Base-by-base conservation (phyloP, 1,140 invertebrate species). In the Pseudomyrmex dendroicus region DNA sequence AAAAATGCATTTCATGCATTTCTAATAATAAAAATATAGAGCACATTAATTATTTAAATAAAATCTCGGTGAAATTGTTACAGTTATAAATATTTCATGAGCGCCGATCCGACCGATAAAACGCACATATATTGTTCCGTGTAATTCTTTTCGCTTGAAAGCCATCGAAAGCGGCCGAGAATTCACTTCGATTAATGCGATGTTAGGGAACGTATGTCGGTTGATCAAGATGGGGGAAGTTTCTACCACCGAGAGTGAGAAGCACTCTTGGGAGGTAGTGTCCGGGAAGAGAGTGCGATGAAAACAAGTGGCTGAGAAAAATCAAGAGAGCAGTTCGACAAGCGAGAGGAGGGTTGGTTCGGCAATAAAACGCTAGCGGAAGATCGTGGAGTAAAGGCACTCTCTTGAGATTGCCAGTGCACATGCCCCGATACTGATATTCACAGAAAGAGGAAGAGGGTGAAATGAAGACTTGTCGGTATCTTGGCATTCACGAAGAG, bases 321-420 rank as follows among this genome's bases (percentile, higher is more conserved):
- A 80, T 80, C 76, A 80, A 80, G 76, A 70, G 64, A 80, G 54
- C 76, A 80, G 76, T 80, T 80, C 76, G 76, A 80, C 76, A 72
- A 72, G 66, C 66, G 54, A 56, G 66, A 59, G 76, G 56, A 70
- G 76, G 59, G 44, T 67, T 35, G 57, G 66, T 66, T 15, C 64
- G 20, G 76, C 76, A 72, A 80, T 80, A 70, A 80, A 80, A 72
- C 66, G 76, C 56, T 70, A 80, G 76, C 66, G 66, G 76, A 59
- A 72, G 66, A 70, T 80, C 72, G 76, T 35, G 12, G 54, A 59
- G 76, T 72, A 80, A 70, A 80, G 76, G 66, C 66, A 72, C 66
- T 80, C 76, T 72, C 76, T 72, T 72, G 76, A 80, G 76, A 80
- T 72, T 72, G 46, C 63, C 52, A 4, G 63, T 54, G 25, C 54